Evolutionary conservation across 2,797 vertebrate genomes (phyloP), one percentile per base, ranked within the genome.

Genomic region (Morus bassanus): DNA sequence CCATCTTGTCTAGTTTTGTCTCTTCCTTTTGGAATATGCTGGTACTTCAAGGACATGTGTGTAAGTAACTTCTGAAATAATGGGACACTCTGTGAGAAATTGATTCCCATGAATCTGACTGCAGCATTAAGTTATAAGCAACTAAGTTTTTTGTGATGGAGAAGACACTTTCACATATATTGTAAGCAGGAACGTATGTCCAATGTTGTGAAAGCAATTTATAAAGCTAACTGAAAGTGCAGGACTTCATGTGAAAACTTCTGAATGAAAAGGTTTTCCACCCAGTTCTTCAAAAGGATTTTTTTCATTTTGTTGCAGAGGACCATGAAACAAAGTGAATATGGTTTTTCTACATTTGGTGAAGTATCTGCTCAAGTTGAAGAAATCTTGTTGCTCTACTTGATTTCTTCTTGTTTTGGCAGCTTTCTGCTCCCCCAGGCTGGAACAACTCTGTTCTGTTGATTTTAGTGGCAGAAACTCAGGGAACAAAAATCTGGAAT

Each of bases 381-480:
- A 96, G 81, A 83, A 93, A 89, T 87, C 75, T 82, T 85, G 96
- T 90, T 79, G 35, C 11, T 54, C 3, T 73, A 41, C 77, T 96
- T 95, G 88, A 93, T 97, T 93, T 95, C 91, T 96, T 95, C 64
- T 89, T 88, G 85, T 88, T 95, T 91, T 88, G 57, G 50, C 50
- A 88, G 50, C 46, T 86, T 88, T 91, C 54, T 81, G 24, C 87
- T 91, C 85, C 65, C 79, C 92, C 88, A 84, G 88, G 67, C 88
- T 96, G 87, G 63, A 91, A 79, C 81, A 93, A 51, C 81, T 93
- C 41, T 56, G 77, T 64, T 84, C 57, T 48, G 17, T 93, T 90
- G 45, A 53, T 27, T 56, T 84, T 76, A 61, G 74, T 82, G 63
- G 21, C 54, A 69, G 65, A 91, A 95, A 76, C 33, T 31, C n/a